phyloP scores from a whole-genome alignment of 92 coral and sea anemone genomes.

The Palythoa heliodiscus region DNA sequence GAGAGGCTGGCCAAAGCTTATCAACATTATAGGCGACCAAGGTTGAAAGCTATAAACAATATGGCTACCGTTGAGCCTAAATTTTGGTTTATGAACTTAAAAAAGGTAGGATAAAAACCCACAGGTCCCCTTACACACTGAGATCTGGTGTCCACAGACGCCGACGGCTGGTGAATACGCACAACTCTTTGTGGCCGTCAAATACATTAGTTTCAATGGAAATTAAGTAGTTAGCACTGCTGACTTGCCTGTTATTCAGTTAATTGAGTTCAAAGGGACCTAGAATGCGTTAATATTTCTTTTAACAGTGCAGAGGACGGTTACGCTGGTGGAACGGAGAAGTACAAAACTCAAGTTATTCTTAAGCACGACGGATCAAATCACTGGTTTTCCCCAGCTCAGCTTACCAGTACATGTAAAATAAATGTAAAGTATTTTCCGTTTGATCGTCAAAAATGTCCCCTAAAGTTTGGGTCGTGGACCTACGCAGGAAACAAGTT shows the following conservation, averaged over 20 bases:
- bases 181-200: too few relatives aligned
- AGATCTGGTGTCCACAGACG: too few relatives aligned
- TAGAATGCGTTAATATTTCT: neutral
- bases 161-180: too few relatives aligned
- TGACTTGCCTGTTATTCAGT: neutral
- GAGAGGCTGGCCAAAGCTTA: too few relatives aligned
- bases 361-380: slow-evolving; percentile 65
- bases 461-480: slow-evolving; percentile 97
- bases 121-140: too few relatives aligned
- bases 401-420: slow-evolving; percentile 86
- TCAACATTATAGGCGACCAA: too few relatives aligned
- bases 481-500: slow-evolving; percentile 81
- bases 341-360: slow-evolving; percentile 82
- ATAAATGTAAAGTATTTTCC: slow-evolving; percentile 92
- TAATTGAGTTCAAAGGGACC: neutral
- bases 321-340: slow-evolving; percentile 85
- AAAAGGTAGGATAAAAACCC: too few relatives aligned
- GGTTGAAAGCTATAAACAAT: too few relatives aligned
- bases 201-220: too few relatives aligned
- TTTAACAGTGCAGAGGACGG: slow-evolving; percentile 82
- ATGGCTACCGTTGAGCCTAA: too few relatives aligned
- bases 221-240: too few relatives aligned
- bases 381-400: slow-evolving; percentile 86
- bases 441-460: slow-evolving; percentile 88
- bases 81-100: too few relatives aligned